Evolutionary conservation across 1,140 invertebrate genomes (phyloP), one percentile per base, ranked within the genome.

Genomic region (Akabosia matsudoensis): DNA sequence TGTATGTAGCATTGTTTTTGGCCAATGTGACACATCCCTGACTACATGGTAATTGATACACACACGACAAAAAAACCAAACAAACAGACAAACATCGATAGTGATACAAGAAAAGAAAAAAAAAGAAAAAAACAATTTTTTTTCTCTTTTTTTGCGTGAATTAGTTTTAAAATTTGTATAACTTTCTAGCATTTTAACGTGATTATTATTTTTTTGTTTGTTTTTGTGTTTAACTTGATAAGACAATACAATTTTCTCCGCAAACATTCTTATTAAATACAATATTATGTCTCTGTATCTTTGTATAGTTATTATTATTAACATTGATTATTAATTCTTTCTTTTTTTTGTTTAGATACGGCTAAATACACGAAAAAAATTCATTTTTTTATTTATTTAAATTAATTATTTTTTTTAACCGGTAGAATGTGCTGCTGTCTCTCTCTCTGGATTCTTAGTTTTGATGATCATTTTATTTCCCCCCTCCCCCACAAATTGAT

Each of bases 1-100:
- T 67, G 28, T 67, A 67, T 67, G 7, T 67, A 67, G 61, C 61
- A 16, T 67, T 67, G 61, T 67, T 67, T 61, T 67, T 67, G 61
- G 61, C 61, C 61, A 67, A 67, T 67, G 30, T 67, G 61, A 67
- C 61, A n/a, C n/a, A 67, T 67, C 22, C 28, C 61, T 67, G 61
- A 67, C 61, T 67, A 67, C 61, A 16, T 31, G 3, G 24, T 31
- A 67, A 67, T 67, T 67, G 61, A 30, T 67, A 30, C 61, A 67
- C 61, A 67, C 26, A 67, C n/a, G n/a, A n/a, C n/a, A n/a, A n/a
- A n/a, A n/a, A n/a, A n/a, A n/a, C n/a, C n/a, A n/a, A n/a, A n/a
- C n/a, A n/a, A n/a, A n/a, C n/a, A n/a, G n/a, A n/a, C n/a, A n/a
- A 67, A 10, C 4, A 61, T 22, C 13, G 54, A 61, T 7, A 67